Evolutionary conservation across 2,797 vertebrate genomes (phyloP), one percentile per base, ranked within the genome.

Genomic region (Rhinoraja longicauda): DNA sequence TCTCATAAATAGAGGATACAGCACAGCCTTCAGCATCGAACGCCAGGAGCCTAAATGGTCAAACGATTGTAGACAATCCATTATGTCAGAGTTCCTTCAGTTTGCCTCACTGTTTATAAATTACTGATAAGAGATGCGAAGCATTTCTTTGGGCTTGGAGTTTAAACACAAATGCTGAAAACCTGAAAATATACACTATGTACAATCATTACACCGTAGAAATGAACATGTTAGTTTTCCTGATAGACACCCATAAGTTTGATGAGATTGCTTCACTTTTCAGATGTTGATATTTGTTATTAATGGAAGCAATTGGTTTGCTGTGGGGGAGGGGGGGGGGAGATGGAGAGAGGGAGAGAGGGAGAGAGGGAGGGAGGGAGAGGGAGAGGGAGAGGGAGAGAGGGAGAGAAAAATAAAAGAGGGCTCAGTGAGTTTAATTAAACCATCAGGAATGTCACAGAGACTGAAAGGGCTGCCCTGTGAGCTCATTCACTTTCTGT

Each of bases 71-170:
- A 64, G 13, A 32, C n/a, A 21, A 64, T 64, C 57, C n/a, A 64
- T 88, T 64, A 88, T 64, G 59, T 64, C 32, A 62, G 59, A 64
- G 84, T 62, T 88, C 29, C n/a, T 64, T 64, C 57, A 32, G 84
- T 32, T 64, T 88, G 59, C 84, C n/a, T 26, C 29, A 32, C 12
- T 86, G 82, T 64, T 88, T 88, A 64, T 88, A 64, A 64, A 88
- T 32, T 19, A 2, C 29, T 64, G 84, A 64, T 88, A 64, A 88
- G 57, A 9, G 5, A 64, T 8, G 2, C 59, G 19, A 88, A 88
- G 32, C 59, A 88, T 88, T 64, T 88, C 12, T 32, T 88, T 59
- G 32, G 15, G 13, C 4, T 13, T 36, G 59, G 59, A 32, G 84
- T 17, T 64, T 32, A 64, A 64, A 32, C 15, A 32, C 13, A 32